These are phyloP conservation scores for Scolopax rusticola DNA, from an alignment of 2,797 vertebrate genomes.

Conservation along the genomic window DNA sequence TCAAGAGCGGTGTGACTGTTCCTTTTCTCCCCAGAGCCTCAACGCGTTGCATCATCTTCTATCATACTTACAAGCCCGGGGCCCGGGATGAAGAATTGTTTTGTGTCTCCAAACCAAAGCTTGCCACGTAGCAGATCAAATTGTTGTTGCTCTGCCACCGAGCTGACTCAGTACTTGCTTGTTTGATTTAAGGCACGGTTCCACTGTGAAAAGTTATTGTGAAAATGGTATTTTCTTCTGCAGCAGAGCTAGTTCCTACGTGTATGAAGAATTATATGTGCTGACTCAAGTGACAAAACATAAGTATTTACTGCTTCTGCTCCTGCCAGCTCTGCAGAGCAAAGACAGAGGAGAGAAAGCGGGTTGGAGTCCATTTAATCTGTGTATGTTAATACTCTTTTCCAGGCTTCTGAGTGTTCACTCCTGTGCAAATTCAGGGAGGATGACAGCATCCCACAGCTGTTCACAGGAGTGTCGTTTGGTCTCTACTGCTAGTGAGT, in stretches of 20 bases:
- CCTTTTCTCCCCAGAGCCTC: slow-evolving; percentile 49
- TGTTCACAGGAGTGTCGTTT: neutral
- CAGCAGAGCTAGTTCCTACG: slow-evolving; percentile 25
- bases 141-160: slow-evolving; percentile 60
- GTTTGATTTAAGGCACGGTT: slow-evolving; percentile 67
- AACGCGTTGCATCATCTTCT: slow-evolving; percentile 38
- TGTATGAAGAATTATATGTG: slow-evolving; percentile 43
- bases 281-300: slow-evolving; percentile 56
- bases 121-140: slow-evolving; percentile 65
- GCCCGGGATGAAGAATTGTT: slow-evolving; percentile 62
- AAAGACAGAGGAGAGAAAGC: neutral
- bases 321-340: slow-evolving; percentile 13
- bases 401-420: neutral
- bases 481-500: neutral
- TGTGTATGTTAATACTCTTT: neutral
- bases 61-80: slow-evolving; percentile 41
- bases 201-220: slow-evolving; percentile 57
- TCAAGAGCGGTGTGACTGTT: slow-evolving; percentile 53
- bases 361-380: neutral
- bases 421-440: neutral
- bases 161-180: slow-evolving; percentile 68
- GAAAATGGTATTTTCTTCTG: slow-evolving; percentile 58
- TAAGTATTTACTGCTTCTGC: slow-evolving; percentile 49
- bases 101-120: slow-evolving; percentile 61
- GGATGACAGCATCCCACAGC: neutral